Conservation (phyloP, 2,888 invertebrate genomes). For the Patella ulyssiponensis region DNA sequence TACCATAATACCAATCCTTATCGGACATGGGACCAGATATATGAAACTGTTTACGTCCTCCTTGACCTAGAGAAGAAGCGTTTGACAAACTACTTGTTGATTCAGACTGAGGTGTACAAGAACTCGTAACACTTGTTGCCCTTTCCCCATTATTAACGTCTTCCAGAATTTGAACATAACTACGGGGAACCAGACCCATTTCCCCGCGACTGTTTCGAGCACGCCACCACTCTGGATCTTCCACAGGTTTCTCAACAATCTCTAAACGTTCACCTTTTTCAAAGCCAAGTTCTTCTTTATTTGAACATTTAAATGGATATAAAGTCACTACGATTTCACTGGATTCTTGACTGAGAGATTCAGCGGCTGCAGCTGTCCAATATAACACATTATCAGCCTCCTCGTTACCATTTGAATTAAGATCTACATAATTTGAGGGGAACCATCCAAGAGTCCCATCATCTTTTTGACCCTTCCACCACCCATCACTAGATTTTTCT, state of each 20-base stretch:
- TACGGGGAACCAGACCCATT: slow-evolving; percentile 90
- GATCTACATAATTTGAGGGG: slow-evolving; percentile 94
- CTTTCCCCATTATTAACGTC: slow-evolving; percentile 56
- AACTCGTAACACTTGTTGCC: slow-evolving; percentile 55
- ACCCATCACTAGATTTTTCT: slow-evolving; percentile 98
- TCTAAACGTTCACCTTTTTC: slow-evolving; percentile 96
- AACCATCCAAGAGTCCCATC: slow-evolving; percentile 85
- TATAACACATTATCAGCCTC: slow-evolving; percentile 42
- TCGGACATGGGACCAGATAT: slow-evolving; percentile 67
- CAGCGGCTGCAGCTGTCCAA: slow-evolving; percentile 58
- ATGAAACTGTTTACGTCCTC: slow-evolving; percentile 61
- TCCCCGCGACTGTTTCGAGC: slow-evolving; percentile 94
- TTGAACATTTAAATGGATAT: slow-evolving; percentile 83
- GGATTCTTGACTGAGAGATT: slow-evolving; percentile 36
- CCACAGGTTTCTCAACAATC: slow-evolving; percentile 94
- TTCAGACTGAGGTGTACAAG: slow-evolving; percentile 69
- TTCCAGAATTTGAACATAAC: slow-evolving; percentile 73
- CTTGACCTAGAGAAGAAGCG: slow-evolving; percentile 54
- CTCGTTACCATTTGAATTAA: slow-evolving; percentile 37
- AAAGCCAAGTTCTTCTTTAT: slow-evolving; percentile 92
- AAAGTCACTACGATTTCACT: slow-evolving; percentile 95
- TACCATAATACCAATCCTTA: slow-evolving; percentile 95
- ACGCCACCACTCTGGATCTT: slow-evolving; percentile 99
- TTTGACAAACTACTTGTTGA: slow-evolving; percentile 68
- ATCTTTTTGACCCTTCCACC: slow-evolving; percentile 90